A percentile compares a stretch with the other conserved stretches of the same genome.
Evolutionary conservation across 2,888 invertebrate species (phyloP).

Genomic region (Cacoxenus indagator): DNA sequence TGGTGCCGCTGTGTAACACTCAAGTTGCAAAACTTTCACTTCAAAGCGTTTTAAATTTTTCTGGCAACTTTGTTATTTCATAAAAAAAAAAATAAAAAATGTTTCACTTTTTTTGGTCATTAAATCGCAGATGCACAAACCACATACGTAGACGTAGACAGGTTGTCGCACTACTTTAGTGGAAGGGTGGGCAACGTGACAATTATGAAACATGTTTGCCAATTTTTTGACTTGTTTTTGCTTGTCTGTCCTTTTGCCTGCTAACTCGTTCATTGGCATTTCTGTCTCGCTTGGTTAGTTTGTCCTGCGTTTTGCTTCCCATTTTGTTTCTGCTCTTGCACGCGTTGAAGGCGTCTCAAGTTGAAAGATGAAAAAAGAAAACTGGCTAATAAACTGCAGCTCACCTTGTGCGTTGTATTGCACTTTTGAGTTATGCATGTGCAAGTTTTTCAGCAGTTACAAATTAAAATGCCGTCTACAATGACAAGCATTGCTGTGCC

Average conservation of each 20-base stretch:
- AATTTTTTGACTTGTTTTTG: slow-evolving; percentile 15
- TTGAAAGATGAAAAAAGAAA: not conserved
- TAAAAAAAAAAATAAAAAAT: too few relatives aligned
- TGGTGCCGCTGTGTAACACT: slow-evolving; percentile 19
- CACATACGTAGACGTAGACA: not conserved
- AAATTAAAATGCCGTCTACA: slow-evolving; percentile 61
- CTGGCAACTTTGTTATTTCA: slow-evolving; percentile 28
- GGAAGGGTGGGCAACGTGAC: not conserved
- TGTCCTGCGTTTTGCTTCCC: not conserved
- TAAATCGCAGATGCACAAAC: slow-evolving; percentile 45
- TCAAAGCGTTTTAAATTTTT: slow-evolving; percentile 36
- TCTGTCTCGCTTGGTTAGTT: not conserved
- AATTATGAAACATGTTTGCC: slow-evolving; percentile 26
- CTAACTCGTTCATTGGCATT: not conserved
- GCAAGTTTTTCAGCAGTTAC: slow-evolving; percentile 38
- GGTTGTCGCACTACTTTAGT: not conserved
- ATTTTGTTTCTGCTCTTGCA: not conserved
- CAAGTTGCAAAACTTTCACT: slow-evolving; percentile 50
- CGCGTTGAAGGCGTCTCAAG: not conserved
- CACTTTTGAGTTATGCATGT: slow-evolving; percentile 1
- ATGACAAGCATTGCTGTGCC: slow-evolving; percentile 46
- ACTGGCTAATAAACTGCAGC: slow-evolving; percentile 7
- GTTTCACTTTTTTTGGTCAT: slow-evolving; percentile 53
- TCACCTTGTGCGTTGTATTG: slow-evolving; percentile 27
- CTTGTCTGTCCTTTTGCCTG: not conserved